Evolutionary conservation across 2,797 vertebrate genomes (phyloP).

Genomic region (Melopsittacus undulatus): DNA sequence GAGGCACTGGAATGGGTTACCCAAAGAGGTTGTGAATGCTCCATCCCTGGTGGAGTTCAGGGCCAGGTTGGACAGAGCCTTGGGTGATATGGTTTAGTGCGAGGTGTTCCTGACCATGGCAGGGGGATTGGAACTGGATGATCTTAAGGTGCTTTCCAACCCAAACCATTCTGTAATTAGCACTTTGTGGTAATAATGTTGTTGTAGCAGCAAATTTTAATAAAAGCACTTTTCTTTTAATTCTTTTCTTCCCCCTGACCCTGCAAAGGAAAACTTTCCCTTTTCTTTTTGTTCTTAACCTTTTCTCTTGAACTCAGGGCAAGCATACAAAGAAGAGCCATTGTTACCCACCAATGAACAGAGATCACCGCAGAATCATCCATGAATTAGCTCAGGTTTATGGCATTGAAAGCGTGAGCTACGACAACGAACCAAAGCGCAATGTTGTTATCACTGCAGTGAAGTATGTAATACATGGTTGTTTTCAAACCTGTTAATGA

Average conservation of each 20-base stretch:
- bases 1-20: too few species aligned
- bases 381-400: conserved; percentile 95
- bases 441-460: conserved; percentile 93
- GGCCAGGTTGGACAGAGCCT: neutral
- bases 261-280: neutral
- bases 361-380: conserved; percentile 93
- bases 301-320: conserved; percentile 79
- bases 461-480: conserved; percentile 74
- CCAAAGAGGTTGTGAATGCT: neutral
- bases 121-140: neutral
- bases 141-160: neutral
- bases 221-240: neutral
- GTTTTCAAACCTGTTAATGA: neutral
- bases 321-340: conserved; percentile 91
- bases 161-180: neutral
- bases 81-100: neutral
- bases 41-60: neutral
- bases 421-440: conserved; percentile 96
- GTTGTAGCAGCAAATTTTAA: neutral
- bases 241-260: neutral
- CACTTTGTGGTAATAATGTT: neutral
- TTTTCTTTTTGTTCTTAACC: neutral
- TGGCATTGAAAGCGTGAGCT: conserved; percentile 93
- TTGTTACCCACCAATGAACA: conserved; percentile 95
- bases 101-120: neutral